Percentiles rank a stretch among this genome's conserved stretches.
Evolutionary conservation across 1,140 invertebrate species (phyloP).

Genomic region (Proctacanthus coquilletti): DNA sequence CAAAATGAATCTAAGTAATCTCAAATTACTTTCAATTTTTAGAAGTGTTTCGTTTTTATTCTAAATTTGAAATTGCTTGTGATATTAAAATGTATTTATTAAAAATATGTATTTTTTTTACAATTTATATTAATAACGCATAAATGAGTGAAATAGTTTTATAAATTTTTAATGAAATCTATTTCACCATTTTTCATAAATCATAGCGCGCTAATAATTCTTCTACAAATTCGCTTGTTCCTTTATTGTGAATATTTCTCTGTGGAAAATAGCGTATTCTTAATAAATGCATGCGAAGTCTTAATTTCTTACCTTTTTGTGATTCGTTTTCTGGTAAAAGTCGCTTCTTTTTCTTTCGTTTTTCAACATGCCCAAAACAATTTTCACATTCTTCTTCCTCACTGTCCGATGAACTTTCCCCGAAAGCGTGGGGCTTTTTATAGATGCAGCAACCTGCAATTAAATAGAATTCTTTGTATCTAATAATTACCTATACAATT

Average conservation of each 20-base stretch:
- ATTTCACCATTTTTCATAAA: slow-evolving; percentile 5
- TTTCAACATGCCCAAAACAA: slow-evolving; percentile 67
- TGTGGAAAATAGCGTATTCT: too few species aligned
- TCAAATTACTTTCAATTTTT: too few species aligned
- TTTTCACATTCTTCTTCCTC: slow-evolving; percentile 72
- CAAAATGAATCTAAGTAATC: too few species aligned
- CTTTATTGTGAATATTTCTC: slow-evolving; percentile 15
- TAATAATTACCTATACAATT: neutral
- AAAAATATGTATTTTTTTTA: too few species aligned
- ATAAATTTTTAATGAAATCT: neutral
- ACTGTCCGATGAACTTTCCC: slow-evolving; percentile 63
- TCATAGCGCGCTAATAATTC: too few species aligned
- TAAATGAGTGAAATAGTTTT: neutral
- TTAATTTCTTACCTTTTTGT: too few species aligned
- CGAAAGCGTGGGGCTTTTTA: slow-evolving; percentile 63
- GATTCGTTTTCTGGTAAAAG: slow-evolving; percentile 6
- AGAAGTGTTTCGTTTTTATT: too few species aligned
- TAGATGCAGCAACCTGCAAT: slow-evolving; percentile 76
- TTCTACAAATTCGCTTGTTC: slow-evolving; percentile 16
- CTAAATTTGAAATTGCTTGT: too few species aligned
- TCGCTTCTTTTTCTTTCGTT: slow-evolving; percentile 37
- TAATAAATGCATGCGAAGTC: too few species aligned
- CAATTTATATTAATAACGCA: too few species aligned
- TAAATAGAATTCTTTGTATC: slow-evolving; percentile 1
- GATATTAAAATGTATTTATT: too few species aligned